phyloP scores from a whole-genome alignment of 2,797 vertebrate species.

The Agapornis canus region DNA sequence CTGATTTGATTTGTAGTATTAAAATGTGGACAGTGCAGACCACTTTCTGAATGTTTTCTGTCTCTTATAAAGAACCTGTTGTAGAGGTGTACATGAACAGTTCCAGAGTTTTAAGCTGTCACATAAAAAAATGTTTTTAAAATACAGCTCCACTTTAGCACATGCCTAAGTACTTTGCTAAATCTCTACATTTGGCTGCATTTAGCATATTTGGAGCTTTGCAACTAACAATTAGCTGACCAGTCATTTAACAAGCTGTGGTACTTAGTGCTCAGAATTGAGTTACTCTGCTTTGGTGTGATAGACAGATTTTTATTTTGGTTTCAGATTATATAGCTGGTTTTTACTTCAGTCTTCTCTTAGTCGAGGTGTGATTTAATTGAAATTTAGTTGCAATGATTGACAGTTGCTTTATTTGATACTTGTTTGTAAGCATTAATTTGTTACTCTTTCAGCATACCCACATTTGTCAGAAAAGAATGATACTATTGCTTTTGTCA shows the following conservation, averaged over 20 bases:
- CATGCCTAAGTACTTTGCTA: not conserved
- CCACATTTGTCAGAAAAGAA: slow-evolving; percentile 58
- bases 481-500: slow-evolving; percentile 59
- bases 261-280: not conserved
- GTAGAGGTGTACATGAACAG: not conserved
- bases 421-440: slow-evolving; percentile 67
- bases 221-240: not conserved
- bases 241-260: not conserved
- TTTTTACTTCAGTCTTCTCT: slow-evolving; percentile 39
- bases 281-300: not conserved
- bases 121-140: not conserved
- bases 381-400: slow-evolving; percentile 62
- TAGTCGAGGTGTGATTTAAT: slow-evolving; percentile 64
- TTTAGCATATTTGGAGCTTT: not conserved
- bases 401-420: slow-evolving; percentile 69
- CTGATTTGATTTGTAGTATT: slow-evolving; percentile 1
- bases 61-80: not conserved
- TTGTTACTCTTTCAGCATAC: slow-evolving; percentile 25
- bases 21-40: slow-evolving; percentile 11
- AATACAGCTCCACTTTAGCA: not conserved
- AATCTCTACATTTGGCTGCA: not conserved
- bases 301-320: slow-evolving; percentile 38
- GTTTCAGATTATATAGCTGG: not conserved
- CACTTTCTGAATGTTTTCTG: not conserved
- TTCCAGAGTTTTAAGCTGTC: not conserved